These are phyloP conservation scores for Calonectris borealis DNA, from an alignment of 2,113 vertebrate species.

Conservation along the genomic window DNA sequence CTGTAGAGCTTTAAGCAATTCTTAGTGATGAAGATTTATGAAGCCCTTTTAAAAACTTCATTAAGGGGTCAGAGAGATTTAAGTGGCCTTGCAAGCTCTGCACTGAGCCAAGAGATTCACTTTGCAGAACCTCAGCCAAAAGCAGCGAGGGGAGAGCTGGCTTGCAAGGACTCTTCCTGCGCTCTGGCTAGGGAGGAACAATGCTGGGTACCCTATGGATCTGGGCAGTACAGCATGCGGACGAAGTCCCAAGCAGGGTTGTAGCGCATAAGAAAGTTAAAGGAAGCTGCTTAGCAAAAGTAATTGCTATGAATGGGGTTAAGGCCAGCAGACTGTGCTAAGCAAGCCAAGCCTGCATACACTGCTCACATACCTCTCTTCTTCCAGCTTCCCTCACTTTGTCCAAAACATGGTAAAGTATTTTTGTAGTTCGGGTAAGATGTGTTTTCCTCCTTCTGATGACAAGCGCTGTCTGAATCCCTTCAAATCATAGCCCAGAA, in stretches of 20 bases:
- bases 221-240: background rate
- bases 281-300: background rate
- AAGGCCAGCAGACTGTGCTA: background rate
- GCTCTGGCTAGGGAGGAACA: background rate
- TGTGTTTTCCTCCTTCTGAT: background rate
- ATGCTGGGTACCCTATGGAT: background rate
- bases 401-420: background rate
- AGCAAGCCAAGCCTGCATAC: background rate
- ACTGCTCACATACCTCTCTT: background rate
- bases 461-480: background rate
- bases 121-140: constrained; percentile 17
- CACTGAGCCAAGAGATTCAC: background rate
- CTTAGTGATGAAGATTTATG: constrained; percentile 46
- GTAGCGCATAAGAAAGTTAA: background rate
- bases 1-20: constrained; percentile 13
- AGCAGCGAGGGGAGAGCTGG: background rate
- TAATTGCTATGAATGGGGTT: background rate
- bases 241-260: background rate
- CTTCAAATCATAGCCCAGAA: background rate
- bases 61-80: constrained; percentile 42
- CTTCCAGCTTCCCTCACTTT: background rate
- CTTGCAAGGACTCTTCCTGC: background rate
- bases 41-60: constrained; percentile 52
- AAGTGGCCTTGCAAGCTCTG: background rate
- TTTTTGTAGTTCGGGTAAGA: background rate